Percentiles rank a stretch among this genome's conserved stretches.
phyloP scores from a whole-genome alignment of 2,888 invertebrate species.

The Megamerina dolium region DNA sequence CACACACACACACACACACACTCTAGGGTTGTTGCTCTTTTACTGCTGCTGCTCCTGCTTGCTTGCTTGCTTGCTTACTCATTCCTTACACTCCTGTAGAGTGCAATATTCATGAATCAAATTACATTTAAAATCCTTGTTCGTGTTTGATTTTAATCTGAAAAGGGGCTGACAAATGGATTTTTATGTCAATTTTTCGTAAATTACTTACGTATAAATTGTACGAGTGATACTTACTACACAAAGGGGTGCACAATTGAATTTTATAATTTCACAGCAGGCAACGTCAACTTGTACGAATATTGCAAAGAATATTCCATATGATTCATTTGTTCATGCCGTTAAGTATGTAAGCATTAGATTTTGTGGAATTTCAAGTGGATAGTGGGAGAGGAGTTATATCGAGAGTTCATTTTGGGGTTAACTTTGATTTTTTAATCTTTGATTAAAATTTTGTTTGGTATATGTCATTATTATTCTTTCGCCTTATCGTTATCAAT shows the following conservation, averaged over 20 bases:
- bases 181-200: constrained; percentile 43
- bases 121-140: constrained; percentile 48
- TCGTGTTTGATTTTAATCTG: no score
- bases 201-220: constrained; percentile 23
- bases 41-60: constrained; percentile 18
- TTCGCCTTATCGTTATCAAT: constrained; percentile 8
- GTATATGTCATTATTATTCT: constrained; percentile 13
- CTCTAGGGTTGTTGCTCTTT: constrained; percentile 18
- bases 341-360: no score
- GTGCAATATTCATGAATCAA: constrained; percentile 36
- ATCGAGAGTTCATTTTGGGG: constrained; percentile 17
- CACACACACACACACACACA: no score
- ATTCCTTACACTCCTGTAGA: constrained; percentile 14
- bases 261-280: constrained; percentile 35
- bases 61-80: no score
- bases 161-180: constrained; percentile 47
- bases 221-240: no score
- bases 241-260: constrained; percentile 34
- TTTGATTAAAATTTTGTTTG: constrained; percentile 32
- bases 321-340: no score
- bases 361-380: constrained; percentile 12
- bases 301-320: no score
- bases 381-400: constrained; percentile 1
- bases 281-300: no score
- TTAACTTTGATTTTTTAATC: constrained; percentile 36